Base-by-base conservation (phyloP, 2,113 vertebrate genomes). In the Hydropotes inermis region DNA sequence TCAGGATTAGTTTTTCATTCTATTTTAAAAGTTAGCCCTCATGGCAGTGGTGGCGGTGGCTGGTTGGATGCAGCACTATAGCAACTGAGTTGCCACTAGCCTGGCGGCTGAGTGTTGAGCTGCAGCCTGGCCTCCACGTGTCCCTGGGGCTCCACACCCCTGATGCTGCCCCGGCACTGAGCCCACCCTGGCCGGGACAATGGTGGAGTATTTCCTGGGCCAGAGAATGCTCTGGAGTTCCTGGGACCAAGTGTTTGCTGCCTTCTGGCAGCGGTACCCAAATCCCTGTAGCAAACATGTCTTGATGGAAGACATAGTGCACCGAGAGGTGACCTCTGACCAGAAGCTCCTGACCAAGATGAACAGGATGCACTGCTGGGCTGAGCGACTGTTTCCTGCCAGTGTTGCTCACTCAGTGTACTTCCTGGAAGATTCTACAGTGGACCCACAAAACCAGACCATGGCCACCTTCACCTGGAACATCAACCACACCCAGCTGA, bases 391-490 rank as follows among this genome's bases (percentile, higher is more conserved):
- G n/a, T 39, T 70, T 39, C n/a, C n/a, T 70, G 67, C n/a, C 67
- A 39, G n/a, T 11, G 67, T 70, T 39, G 19, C 67, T 70, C n/a
- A 70, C n/a, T 70, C n/a, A 70, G n/a, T 70, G 67, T 70, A 39
- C 67, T 23, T 99, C 98, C 98, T 99, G 16, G 99, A 99, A 99
- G 99, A 99, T 98, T 99, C 99, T n/a, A 98, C 99, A 7, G 99
- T 99, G 98, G 99, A 99, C 99, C 99, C 99, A 95, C 98, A 99
- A 98, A 99, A 99, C 98, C 99, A 98, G 98, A 99, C 99, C 98
- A 99, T 99, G 99, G 99, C 99, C 98, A 99, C 99, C 0, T 99
- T 99, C 94, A 99, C 99, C 57, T 99, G 99, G 99, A 99, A 99
- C 98, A 99, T 99, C 98, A 99, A 99, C 98, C 99, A 99, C 0